These are phyloP conservation scores for Lampris incognitus DNA, from an alignment of 2,113 vertebrate species.

Conservation along the genomic window DNA sequence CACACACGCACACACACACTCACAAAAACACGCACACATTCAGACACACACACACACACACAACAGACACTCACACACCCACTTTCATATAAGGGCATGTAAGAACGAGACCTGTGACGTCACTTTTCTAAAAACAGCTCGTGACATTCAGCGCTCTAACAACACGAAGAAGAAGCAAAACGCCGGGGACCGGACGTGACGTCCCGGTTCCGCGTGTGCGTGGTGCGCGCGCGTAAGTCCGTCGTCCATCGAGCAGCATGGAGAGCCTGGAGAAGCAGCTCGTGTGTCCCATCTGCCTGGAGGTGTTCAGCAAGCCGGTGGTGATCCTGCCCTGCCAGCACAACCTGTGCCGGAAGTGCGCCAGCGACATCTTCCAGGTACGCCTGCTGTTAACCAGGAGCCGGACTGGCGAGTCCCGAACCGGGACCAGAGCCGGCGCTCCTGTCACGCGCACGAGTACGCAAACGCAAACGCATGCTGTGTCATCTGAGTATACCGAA, in stretches of 20 bases:
- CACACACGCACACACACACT: constrained; percentile 6
- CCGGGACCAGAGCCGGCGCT: too few species aligned
- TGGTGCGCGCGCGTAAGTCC: too few species aligned
- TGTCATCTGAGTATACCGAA: too few species aligned
- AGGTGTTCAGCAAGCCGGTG: constrained; percentile 96
- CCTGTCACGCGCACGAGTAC: too few species aligned
- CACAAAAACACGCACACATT: not conserved
- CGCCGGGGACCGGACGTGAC: not conserved
- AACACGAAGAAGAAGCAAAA: too few species aligned
- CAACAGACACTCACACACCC: too few species aligned
- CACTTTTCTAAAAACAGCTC: not conserved
- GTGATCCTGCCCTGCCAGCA: constrained; percentile 98
- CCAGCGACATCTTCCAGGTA: constrained; percentile 97
- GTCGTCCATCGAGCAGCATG: constrained; percentile 77
- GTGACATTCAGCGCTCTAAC: not conserved
- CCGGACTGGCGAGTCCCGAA: too few species aligned
- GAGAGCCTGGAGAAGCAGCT: constrained; percentile 97
- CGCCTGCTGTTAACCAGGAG: too few species aligned
- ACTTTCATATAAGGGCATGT: not conserved
- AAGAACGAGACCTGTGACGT: not conserved
- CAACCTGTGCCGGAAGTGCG: constrained; percentile 96
- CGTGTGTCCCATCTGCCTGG: constrained; percentile 96
- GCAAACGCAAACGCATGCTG: too few species aligned
- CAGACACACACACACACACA: too few species aligned
- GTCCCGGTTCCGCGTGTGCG: too few species aligned